These are phyloP conservation scores for Romanogobio albipinnatus DNA, from an alignment of 2,113 vertebrate genomes.

Conservation along the genomic window DNA sequence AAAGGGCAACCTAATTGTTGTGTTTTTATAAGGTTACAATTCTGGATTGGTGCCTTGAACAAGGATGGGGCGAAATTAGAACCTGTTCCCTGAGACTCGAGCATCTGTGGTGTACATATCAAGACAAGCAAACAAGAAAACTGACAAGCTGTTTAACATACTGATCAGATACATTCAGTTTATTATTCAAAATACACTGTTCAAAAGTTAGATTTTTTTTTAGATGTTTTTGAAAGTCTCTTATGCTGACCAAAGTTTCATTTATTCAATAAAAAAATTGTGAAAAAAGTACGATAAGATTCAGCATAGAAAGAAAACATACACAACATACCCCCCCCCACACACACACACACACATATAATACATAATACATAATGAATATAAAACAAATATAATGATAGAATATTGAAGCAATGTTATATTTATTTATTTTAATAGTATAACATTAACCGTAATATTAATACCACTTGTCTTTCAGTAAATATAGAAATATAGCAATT, in stretches of 20 bases:
- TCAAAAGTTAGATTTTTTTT: neutral
- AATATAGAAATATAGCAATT: neutral
- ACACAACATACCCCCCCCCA: no score
- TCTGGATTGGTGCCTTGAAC: constrained; percentile 23
- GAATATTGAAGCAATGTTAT: neutral
- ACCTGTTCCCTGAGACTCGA: neutral
- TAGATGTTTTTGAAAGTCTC: neutral
- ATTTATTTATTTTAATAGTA: neutral
- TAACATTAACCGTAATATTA: neutral
- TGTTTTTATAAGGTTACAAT: constrained; percentile 32
- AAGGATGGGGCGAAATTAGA: neutral
- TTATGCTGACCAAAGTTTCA: neutral
- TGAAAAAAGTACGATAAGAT: neutral
- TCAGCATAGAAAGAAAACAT: no score
- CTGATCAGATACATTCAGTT: neutral
- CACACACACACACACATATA: no score
- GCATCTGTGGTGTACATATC: neutral
- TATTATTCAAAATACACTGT: neutral
- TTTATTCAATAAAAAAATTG: neutral
- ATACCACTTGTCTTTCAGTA: neutral
- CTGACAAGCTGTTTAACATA: neutral
- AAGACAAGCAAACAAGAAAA: neutral
- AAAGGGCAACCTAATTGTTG: constrained; percentile 25
- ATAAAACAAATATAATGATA: neutral
- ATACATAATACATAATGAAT: no score